Conservation (phyloP, 2,888 invertebrate species). For the Yponomeuta evonymella region DNA sequence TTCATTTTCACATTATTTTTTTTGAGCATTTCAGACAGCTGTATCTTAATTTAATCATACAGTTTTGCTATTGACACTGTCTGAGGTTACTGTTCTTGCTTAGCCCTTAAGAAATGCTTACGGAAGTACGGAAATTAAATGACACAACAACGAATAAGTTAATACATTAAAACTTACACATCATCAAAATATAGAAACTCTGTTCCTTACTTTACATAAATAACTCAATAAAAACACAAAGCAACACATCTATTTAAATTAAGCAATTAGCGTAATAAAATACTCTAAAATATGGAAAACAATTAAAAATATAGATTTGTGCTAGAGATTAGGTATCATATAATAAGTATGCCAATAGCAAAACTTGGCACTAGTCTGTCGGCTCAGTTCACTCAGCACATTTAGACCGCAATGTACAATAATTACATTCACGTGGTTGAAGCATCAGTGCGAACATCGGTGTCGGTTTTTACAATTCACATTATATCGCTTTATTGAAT, state of each 20-base stretch:
- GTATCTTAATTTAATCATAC: constrained; percentile 64
- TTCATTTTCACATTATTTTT: constrained; percentile 63
- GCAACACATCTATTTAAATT: constrained; percentile 64
- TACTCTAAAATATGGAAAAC: constrained; percentile 69
- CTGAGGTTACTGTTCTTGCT: constrained; percentile 42
- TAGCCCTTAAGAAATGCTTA: constrained; percentile 40
- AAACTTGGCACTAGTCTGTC: constrained; percentile 71
- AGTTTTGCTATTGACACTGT: constrained; percentile 75
- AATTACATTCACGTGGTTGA: constrained; percentile 71
- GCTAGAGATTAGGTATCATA: constrained; percentile 44
- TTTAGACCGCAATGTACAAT: constrained; percentile 75
- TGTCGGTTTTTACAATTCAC: constrained; percentile 68
- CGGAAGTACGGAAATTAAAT: constrained; percentile 47
- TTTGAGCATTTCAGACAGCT: constrained; percentile 72
- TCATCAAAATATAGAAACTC: constrained; percentile 69
- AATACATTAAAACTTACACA: constrained; percentile 57
- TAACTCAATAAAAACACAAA: constrained; percentile 71
- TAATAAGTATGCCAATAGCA: constrained; percentile 66
- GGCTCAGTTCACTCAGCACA: constrained; percentile 72
- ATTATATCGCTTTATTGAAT: constrained; percentile 55
- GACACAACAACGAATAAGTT: constrained; percentile 74
- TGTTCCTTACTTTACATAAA: constrained; percentile 67
- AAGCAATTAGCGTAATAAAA: constrained; percentile 63
- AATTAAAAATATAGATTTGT: constrained; percentile 48
- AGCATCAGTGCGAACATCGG: constrained; percentile 69